A percentile compares a stretch with the other conserved stretches of the same genome.
Evolutionary conservation across 2,888 invertebrate species (phyloP).

Genomic region (Molorchus minor): DNA sequence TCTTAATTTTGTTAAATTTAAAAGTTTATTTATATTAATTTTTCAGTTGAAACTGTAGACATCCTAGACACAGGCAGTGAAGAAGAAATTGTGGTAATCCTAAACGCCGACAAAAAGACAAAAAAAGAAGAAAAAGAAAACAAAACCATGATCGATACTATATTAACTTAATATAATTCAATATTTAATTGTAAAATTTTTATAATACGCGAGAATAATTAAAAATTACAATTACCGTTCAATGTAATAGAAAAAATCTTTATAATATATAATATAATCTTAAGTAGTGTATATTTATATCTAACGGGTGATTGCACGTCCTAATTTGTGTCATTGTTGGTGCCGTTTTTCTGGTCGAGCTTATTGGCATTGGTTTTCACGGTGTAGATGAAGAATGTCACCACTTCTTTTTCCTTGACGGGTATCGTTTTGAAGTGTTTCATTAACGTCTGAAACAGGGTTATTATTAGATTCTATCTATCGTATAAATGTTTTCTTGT

Average conservation of each 20-base stretch:
- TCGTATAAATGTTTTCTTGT: neutral
- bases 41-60: conserved; percentile 48
- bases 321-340: conserved; percentile 71
- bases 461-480: conserved; percentile 7
- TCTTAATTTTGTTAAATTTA: neutral
- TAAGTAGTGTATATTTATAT: conserved; percentile 21
- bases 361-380: conserved; percentile 93
- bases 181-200: conserved; percentile 8
- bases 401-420: conserved; percentile 92
- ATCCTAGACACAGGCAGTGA: conserved; percentile 55
- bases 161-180: neutral
- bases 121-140: conserved; percentile 45
- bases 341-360: conserved; percentile 83
- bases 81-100: conserved; percentile 58
- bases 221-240: conserved; percentile 33
- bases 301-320: conserved; percentile 31
- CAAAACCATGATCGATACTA: conserved; percentile 5
- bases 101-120: conserved; percentile 51
- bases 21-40: conserved; percentile 27
- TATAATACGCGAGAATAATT: conserved; percentile 34
- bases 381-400: conserved; percentile 95
- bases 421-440: conserved; percentile 96
- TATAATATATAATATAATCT: too few species aligned
- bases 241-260: conserved; percentile 40
- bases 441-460: conserved; percentile 81